Conservation (phyloP, 2,113 vertebrate genomes). For the Gobio gobio region DNA sequence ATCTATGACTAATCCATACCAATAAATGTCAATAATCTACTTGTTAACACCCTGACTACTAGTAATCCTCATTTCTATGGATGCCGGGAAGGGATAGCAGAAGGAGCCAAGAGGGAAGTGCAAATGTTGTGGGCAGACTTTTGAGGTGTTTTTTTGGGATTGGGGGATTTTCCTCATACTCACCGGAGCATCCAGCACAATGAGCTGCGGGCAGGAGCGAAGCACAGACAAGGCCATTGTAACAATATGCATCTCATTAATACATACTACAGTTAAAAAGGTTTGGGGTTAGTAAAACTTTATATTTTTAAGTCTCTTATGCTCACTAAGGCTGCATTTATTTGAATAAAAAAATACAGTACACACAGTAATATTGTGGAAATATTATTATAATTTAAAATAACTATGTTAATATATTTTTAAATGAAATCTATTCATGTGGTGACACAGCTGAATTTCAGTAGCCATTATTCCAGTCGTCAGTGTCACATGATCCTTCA, state of each 20-base stretch:
- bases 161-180: constrained; percentile 73
- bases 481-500: not conserved
- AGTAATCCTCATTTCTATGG: constrained; percentile 8
- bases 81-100: not conserved
- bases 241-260: constrained; percentile 2
- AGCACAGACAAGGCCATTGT: constrained; percentile 69
- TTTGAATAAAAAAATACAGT: not conserved
- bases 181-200: constrained; percentile 92
- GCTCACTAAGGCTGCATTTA: not conserved
- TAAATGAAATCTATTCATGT: too few relatives aligned
- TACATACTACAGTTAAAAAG: not conserved
- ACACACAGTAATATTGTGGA: not conserved
- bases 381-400: too few relatives aligned
- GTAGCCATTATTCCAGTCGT: not conserved
- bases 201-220: constrained; percentile 84
- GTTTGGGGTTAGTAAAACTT: not conserved
- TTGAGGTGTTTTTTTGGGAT: not conserved
- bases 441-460: not conserved
- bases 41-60: constrained; percentile 1
- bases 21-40: not conserved
- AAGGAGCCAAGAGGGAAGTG: not conserved
- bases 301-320: not conserved
- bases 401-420: too few relatives aligned
- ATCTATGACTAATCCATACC: not conserved
- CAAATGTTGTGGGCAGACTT: not conserved